Conservation (phyloP, 2,888 invertebrate genomes). For the Cistogaster globosa region DNA sequence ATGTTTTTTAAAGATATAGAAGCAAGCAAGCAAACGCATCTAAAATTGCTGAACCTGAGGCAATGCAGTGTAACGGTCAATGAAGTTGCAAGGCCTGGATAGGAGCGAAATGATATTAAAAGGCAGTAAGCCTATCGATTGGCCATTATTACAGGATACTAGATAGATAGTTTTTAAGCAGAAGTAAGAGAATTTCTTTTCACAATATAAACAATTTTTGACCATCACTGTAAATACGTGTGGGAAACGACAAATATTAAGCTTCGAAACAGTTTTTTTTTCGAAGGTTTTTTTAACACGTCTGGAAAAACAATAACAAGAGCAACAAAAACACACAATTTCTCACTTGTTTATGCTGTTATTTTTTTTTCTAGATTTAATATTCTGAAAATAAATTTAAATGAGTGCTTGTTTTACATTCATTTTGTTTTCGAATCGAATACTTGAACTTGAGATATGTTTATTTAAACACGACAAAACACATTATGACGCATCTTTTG, state of each 20-base stretch:
- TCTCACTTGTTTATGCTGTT: conserved; percentile 20
- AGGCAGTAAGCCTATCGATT: no score
- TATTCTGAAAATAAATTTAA: conserved; percentile 30
- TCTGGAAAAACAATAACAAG: background rate
- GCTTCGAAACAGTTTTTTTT: background rate
- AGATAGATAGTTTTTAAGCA: no score
- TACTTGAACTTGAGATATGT: conserved; percentile 63
- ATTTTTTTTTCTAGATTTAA: background rate
- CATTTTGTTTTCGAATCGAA: conserved; percentile 33
- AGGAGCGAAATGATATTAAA: no score
- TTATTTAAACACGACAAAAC: conserved; percentile 13
- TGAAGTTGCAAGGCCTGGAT: no score
- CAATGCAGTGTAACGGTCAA: no score
- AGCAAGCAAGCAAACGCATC: no score
- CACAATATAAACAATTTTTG: no score
- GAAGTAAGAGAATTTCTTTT: no score
- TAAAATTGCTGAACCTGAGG: no score
- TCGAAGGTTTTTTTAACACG: conserved; percentile 14
- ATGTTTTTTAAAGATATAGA: no score
- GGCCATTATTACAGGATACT: no score
- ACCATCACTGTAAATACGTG: background rate
- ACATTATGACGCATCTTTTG: conserved; percentile 30
- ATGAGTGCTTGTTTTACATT: conserved; percentile 37
- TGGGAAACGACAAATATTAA: background rate
- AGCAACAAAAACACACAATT: background rate